phyloP scores from a whole-genome alignment of 2,797 vertebrate genomes.

The Antrozous pallidus region DNA sequence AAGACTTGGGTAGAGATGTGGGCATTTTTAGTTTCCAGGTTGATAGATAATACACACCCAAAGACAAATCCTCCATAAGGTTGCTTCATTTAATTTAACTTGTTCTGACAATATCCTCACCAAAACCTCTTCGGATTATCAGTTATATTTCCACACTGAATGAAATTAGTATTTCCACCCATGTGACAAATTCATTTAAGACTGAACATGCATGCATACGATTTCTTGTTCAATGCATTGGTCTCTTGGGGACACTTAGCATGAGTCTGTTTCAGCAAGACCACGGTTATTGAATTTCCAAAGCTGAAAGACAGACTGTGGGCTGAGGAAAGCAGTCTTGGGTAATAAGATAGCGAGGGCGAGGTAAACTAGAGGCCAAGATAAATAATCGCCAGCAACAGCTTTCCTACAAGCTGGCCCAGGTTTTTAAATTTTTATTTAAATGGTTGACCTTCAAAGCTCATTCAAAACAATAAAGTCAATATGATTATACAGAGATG shows the following conservation, averaged over 20 bases:
- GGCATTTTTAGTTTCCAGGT: neutral
- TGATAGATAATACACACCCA: neutral
- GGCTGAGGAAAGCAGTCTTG: neutral
- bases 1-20: fast-evolving
- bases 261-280: neutral
- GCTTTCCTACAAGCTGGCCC: neutral
- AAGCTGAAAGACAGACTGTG: neutral
- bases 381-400: neutral
- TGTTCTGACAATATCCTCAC: neutral
- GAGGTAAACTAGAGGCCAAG: neutral
- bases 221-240: neutral
- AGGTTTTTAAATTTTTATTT: neutral
- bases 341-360: neutral
- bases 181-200: neutral
- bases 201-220: neutral
- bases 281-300: neutral
- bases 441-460: neutral
- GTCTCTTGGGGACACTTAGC: neutral
- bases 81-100: neutral
- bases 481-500: neutral
- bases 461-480: neutral
- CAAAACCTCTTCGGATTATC: neutral
- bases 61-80: neutral
- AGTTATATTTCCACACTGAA: neutral
- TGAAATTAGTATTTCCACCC: neutral